Evolutionary conservation across 2,797 vertebrate genomes (phyloP).

Genomic region (Pseudochirops corinnae): DNA sequence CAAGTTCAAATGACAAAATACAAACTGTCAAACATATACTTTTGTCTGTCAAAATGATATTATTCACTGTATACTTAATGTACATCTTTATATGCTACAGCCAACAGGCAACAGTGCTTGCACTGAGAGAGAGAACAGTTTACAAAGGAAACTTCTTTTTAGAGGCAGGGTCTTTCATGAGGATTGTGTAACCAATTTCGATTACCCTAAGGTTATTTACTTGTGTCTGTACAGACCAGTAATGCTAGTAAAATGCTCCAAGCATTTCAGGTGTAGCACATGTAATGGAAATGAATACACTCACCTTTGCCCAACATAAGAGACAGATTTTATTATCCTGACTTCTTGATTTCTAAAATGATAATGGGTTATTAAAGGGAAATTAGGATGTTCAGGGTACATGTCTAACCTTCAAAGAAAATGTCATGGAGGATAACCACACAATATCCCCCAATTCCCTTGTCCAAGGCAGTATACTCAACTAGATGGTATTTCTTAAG

Average conservation of each 20-base stretch:
- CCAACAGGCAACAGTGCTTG: constrained; percentile 60
- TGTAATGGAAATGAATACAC: neutral
- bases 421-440: neutral
- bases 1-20: constrained; percentile 80
- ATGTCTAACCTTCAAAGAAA: neutral
- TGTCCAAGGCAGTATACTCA: neutral
- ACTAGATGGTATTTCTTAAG: neutral
- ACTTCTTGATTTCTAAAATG: constrained; percentile 13
- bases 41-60: constrained; percentile 80
- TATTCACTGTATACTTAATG: constrained; percentile 67
- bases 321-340: neutral
- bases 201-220: neutral
- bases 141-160: neutral
- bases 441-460: neutral
- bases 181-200: neutral
- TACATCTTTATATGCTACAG: constrained; percentile 67
- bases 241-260: neutral
- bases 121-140: neutral
- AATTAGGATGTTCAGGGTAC: neutral
- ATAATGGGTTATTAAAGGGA: neutral
- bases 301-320: neutral
- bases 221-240: neutral
- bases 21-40: constrained; percentile 77
- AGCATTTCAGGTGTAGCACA: neutral
- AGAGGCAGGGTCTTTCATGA: neutral